Evolutionary conservation across 2,113 vertebrate genomes (phyloP).

Genomic region (Thymallus thymallus): DNA sequence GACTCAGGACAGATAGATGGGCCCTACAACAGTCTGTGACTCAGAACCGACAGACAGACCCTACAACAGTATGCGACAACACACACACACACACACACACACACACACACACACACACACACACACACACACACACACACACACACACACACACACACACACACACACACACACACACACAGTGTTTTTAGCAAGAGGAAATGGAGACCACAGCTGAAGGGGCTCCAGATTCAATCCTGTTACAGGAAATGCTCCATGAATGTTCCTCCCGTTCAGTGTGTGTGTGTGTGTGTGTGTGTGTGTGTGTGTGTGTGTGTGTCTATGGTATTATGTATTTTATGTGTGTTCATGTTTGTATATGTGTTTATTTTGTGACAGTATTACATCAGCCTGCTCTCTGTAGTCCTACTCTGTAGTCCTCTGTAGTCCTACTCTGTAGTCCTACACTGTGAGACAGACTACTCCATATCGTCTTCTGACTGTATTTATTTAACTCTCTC

Average conservation of each 20-base stretch:
- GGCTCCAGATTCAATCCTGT: conserved; percentile 58
- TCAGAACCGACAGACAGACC: too few relatives aligned
- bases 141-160: conserved; percentile 15
- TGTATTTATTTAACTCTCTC: too few relatives aligned
- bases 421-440: too few relatives aligned
- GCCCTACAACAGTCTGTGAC: too few relatives aligned
- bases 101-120: conserved; percentile 12
- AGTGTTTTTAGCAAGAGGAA: conserved; percentile 31
- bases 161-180: conserved; percentile 5
- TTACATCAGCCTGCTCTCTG: not conserved
- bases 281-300: conserved; percentile 23
- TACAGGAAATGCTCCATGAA: conserved; percentile 49
- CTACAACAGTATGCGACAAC: too few relatives aligned
- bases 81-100: not conserved
- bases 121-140: conserved; percentile 8
- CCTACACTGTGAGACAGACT: too few relatives aligned
- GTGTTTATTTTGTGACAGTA: not conserved
- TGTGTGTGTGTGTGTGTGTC: not conserved
- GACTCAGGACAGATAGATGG: too few relatives aligned
- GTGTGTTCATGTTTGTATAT: not conserved
- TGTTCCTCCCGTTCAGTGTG: conserved; percentile 22
- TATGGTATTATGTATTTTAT: not conserved
- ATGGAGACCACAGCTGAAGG: conserved; percentile 53
- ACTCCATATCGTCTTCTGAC: too few relatives aligned
- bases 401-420: not conserved